Evolutionary conservation across 2,113 vertebrate species (phyloP).

Genomic region (Lipophrys pholis): DNA sequence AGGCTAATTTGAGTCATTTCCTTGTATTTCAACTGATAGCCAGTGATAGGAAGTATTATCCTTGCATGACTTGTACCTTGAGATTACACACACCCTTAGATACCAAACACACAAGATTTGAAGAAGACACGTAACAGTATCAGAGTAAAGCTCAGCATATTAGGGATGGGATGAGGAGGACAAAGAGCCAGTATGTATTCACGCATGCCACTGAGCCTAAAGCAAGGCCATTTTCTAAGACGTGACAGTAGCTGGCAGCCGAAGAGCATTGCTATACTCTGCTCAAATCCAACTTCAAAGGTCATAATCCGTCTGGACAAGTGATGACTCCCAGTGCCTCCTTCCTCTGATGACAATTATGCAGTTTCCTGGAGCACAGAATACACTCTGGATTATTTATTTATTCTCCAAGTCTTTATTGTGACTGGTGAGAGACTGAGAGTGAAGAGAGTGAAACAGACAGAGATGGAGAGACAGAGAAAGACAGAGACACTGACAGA

Average conservation of each 20-base stretch:
- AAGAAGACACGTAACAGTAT: constrained; percentile 41
- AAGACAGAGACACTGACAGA: constrained; percentile 28
- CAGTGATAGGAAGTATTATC: constrained; percentile 32
- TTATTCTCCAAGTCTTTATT: constrained; percentile 54
- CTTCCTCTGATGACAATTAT: constrained; percentile 62
- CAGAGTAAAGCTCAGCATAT: constrained; percentile 28
- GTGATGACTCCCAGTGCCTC: constrained; percentile 61
- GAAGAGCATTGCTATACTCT: constrained; percentile 56
- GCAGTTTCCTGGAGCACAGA: constrained; percentile 61
- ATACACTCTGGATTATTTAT: constrained; percentile 63
- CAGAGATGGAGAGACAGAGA: not conserved
- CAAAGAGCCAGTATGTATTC: constrained; percentile 20
- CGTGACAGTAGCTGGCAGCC: constrained; percentile 70
- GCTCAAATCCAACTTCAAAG: constrained; percentile 80
- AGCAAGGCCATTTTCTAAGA: constrained; percentile 52
- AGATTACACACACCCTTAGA: constrained; percentile 29
- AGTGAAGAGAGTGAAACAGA: constrained; percentile 10
- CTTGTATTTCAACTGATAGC: constrained; percentile 43
- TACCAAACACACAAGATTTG: constrained; percentile 36
- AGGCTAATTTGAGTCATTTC: constrained; percentile 26
- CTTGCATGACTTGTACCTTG: constrained; percentile 27
- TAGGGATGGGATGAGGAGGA: constrained; percentile 18
- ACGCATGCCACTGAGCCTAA: constrained; percentile 23
- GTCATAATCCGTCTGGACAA: constrained; percentile 75
- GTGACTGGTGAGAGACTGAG: constrained; percentile 32